A percentile compares a stretch with the other conserved stretches of the same genome.
Conservation (phyloP, 2,888 invertebrate genomes). For the Lydus trimaculatus region DNA sequence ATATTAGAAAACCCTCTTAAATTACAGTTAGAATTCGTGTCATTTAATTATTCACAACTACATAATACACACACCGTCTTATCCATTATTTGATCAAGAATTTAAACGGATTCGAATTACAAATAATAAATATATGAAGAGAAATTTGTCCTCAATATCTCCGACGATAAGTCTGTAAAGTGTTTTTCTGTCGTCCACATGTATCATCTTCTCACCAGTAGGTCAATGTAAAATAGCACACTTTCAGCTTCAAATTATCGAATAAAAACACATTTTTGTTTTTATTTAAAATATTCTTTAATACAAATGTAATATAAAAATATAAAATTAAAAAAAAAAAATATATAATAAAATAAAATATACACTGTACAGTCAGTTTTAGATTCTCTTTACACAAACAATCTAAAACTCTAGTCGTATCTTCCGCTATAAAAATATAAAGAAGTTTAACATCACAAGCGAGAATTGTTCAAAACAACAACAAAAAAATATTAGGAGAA, state of each 20-base stretch:
- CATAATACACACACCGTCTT: too few relatives aligned
- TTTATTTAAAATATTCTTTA: constrained; percentile 34
- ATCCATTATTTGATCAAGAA: background rate
- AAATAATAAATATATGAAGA: constrained; percentile 10
- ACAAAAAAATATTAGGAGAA: constrained; percentile 11
- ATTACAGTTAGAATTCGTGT: too few relatives aligned
- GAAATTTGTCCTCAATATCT: constrained; percentile 28
- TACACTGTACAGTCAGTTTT: constrained; percentile 41
- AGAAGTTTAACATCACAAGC: constrained; percentile 12
- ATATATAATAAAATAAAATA: constrained; percentile 19
- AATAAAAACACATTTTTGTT: constrained; percentile 5
- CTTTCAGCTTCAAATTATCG: constrained; percentile 5
- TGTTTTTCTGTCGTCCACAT: background rate
- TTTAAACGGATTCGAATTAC: background rate
- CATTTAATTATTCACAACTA: too few relatives aligned
- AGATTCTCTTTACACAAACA: constrained; percentile 4
- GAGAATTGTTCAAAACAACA: constrained; percentile 12
- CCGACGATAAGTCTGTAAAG: background rate
- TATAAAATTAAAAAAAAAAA: constrained; percentile 17
- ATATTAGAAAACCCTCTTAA: too few relatives aligned
- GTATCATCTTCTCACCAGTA: constrained; percentile 17
- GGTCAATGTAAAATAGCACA: constrained; percentile 11
- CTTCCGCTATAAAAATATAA: constrained; percentile 11
- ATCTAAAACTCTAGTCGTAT: constrained; percentile 14
- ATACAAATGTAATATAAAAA: constrained; percentile 40